These are phyloP conservation scores for Chaenodraco wilsoni DNA, from an alignment of 2,797 vertebrate species.

Conservation along the genomic window DNA sequence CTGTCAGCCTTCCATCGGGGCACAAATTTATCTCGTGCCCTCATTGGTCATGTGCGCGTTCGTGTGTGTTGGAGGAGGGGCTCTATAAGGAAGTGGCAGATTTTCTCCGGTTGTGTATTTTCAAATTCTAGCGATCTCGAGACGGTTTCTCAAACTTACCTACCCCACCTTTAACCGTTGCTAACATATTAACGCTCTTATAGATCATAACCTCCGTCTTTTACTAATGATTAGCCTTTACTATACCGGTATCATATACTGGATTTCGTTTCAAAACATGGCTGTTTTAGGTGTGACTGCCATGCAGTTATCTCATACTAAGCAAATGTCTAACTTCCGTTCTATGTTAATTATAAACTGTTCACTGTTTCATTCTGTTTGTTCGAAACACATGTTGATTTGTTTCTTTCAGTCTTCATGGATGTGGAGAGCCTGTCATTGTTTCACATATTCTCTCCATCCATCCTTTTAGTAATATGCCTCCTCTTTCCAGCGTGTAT, in stretches of 20 bases:
- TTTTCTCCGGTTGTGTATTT: too few relatives aligned
- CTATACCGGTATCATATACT: background rate
- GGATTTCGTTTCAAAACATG: background rate
- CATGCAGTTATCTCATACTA: constrained; percentile 2
- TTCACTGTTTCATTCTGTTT: constrained; percentile 8
- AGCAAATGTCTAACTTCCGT: background rate
- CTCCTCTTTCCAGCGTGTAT: constrained; percentile 74
- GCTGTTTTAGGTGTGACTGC: background rate
- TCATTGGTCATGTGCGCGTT: too few relatives aligned
- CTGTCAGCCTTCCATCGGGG: too few relatives aligned
- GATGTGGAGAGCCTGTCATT: constrained; percentile 75
- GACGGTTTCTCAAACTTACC: too few relatives aligned
- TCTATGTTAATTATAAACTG: constrained; percentile 10
- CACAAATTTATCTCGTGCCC: too few relatives aligned
- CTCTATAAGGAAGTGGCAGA: too few relatives aligned
- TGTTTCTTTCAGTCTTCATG: constrained; percentile 39
- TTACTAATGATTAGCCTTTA: background rate
- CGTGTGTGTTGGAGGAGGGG: too few relatives aligned
- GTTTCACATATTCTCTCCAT: constrained; percentile 81
- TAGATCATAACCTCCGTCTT: background rate
- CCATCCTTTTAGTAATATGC: constrained; percentile 81
- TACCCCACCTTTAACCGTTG: too few relatives aligned
- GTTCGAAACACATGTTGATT: constrained; percentile 31
- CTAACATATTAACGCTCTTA: too few relatives aligned
- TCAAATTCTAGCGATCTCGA: too few relatives aligned